These are phyloP conservation scores for Nematostella vectensis DNA, from an alignment of 92 coral and sea anemone genomes.

Conservation along the genomic window DNA sequence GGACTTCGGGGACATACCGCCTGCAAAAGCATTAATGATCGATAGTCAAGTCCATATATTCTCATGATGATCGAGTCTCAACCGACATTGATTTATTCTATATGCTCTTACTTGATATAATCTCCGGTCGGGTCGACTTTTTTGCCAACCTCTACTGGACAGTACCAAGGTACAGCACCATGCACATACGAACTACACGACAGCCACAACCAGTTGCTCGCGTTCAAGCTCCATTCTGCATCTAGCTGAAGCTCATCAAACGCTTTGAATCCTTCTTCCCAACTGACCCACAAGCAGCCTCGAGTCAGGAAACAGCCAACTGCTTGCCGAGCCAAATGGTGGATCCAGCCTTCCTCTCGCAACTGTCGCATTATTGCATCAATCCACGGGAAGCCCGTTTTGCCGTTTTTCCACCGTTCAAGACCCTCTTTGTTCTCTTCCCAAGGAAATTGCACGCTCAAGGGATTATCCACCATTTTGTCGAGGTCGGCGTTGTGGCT, in stretches of 20 bases:
- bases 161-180: slow-evolving; percentile 32
- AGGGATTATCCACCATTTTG: slow-evolving; percentile 43
- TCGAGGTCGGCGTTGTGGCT: slow-evolving; percentile 49
- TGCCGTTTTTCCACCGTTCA: slow-evolving; percentile 64
- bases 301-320: slow-evolving; percentile 79
- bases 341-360: slow-evolving; percentile 83
- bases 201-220: slow-evolving; percentile 67
- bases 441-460: slow-evolving; percentile 71
- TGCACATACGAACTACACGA: slow-evolving; percentile 63
- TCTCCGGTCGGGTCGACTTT: slow-evolving; percentile 53
- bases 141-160: slow-evolving; percentile 71
- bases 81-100: no score
- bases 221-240: slow-evolving; percentile 80
- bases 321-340: slow-evolving; percentile 59
- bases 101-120: slow-evolving; percentile 56
- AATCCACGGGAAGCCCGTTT: slow-evolving; percentile 88
- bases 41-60: no score
- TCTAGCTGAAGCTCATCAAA: slow-evolving; percentile 74
- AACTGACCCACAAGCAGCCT: slow-evolving; percentile 86
- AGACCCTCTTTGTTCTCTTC: slow-evolving; percentile 51
- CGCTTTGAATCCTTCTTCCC: slow-evolving; percentile 94
- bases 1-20: slow-evolving; percentile 70
- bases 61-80: no score
- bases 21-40: no score
- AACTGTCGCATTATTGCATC: slow-evolving; percentile 87